These are phyloP conservation scores for Pipra filicauda DNA, from an alignment of 2,113 vertebrate genomes.

Conservation along the genomic window DNA sequence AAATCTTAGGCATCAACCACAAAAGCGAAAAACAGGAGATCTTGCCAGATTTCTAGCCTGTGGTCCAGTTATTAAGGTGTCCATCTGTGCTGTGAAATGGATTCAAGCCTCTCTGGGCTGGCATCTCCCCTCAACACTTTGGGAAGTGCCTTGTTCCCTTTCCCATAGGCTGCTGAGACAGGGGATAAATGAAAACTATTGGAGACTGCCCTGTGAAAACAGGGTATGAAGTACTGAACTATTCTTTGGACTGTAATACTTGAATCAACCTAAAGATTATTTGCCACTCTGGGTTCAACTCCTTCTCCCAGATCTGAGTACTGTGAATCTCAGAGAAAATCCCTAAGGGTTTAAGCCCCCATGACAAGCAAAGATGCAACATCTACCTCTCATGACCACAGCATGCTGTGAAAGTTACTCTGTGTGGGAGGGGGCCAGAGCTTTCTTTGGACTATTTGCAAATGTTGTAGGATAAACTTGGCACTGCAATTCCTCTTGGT, in stretches of 20 bases:
- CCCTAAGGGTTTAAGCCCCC: not conserved
- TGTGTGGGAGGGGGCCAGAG: not conserved
- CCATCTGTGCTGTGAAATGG: not conserved
- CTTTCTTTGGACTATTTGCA: not conserved
- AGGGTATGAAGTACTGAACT: not conserved
- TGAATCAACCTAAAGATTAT: not conserved
- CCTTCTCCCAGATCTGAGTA: not conserved
- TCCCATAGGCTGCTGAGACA: not conserved
- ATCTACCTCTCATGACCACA: not conserved
- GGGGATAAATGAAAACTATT: not conserved
- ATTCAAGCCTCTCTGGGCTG: not conserved
- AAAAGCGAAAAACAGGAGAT: not conserved
- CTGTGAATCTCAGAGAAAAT: not conserved
- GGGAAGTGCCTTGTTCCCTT: not conserved
- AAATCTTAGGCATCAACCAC: slow-evolving; percentile 1
- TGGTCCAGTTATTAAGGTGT: not conserved
- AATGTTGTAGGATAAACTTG: not conserved
- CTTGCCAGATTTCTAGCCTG: not conserved
- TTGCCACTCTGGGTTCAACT: not conserved
- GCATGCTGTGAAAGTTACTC: not conserved
- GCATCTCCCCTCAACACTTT: not conserved
- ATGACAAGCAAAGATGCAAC: not conserved
- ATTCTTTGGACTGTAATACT: not conserved
- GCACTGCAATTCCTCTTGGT: not conserved
- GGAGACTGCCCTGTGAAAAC: not conserved